Percentiles rank a stretch among this genome's conserved stretches.
Evolutionary conservation across 2,888 invertebrate species (phyloP).

Genomic region (Diaphora mendica): DNA sequence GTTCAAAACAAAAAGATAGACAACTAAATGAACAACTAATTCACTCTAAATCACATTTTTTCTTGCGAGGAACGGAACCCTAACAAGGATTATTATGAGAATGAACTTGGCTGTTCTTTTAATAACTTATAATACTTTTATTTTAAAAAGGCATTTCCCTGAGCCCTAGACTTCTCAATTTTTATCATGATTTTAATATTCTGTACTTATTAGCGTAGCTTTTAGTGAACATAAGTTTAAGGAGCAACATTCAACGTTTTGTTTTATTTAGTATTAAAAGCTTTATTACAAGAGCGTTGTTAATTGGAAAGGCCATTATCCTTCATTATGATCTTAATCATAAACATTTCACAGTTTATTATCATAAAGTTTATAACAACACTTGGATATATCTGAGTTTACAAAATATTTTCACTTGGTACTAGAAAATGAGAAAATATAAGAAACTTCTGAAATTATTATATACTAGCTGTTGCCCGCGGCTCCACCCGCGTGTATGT

Average conservation of each 20-base stretch:
- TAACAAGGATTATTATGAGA: not conserved
- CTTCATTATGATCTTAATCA: slow-evolving; percentile 6
- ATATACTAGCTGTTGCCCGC: too few species aligned
- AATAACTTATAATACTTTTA: not conserved
- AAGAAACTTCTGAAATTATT: not conserved
- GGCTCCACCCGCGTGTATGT: too few species aligned
- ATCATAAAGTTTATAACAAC: slow-evolving; percentile 12
- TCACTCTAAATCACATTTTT: not conserved
- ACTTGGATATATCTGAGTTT: not conserved
- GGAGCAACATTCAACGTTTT: not conserved
- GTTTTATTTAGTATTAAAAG: slow-evolving; percentile 10
- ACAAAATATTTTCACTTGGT: not conserved
- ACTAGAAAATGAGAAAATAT: slow-evolving; percentile 12
- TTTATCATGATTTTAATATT: not conserved
- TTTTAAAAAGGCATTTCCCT: not conserved
- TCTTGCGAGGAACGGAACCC: not conserved
- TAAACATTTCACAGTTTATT: slow-evolving; percentile 18
- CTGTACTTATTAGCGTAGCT: not conserved
- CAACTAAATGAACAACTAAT: not conserved
- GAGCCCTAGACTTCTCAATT: not conserved
- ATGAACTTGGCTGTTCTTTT: not conserved
- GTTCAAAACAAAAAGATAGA: not conserved
- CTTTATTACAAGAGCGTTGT: not conserved
- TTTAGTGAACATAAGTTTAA: not conserved
- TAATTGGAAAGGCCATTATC: slow-evolving; percentile 12